Evolutionary conservation across 1,140 invertebrate genomes (phyloP).

Genomic region (Wiebesia pumilae): DNA sequence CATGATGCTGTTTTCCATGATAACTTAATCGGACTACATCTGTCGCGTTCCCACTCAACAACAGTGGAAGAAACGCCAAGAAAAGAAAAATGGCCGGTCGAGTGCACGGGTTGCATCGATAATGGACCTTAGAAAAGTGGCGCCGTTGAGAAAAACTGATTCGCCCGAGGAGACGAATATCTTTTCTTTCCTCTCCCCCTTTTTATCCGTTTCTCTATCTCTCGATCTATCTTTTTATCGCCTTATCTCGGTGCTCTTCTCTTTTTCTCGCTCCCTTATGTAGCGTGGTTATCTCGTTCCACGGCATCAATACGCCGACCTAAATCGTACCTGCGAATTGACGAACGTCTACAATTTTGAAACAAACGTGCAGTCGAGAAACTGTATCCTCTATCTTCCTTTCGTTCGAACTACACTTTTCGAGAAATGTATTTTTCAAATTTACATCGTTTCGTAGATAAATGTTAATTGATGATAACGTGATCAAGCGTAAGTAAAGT

Average conservation of each 20-base stretch:
- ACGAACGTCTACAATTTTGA: no score
- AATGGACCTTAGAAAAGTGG: neutral
- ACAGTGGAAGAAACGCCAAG: neutral
- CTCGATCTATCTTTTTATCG: neutral
- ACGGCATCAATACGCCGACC: no score
- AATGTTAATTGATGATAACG: no score
- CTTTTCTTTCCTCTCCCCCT: neutral
- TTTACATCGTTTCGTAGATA: no score
- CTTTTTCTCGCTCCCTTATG: no score
- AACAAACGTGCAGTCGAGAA: no score
- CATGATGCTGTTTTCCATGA: neutral
- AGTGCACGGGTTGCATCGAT: conserved; percentile 20
- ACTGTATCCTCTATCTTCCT: no score
- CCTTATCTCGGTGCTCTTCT: neutral
- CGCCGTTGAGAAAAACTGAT: conserved; percentile 18
- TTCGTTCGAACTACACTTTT: no score
- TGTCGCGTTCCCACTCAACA: neutral
- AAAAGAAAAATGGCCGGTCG: conserved; percentile 21
- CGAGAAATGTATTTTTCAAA: no score
- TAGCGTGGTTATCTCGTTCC: no score
- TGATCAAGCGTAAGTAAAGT: no score
- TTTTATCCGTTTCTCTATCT: neutral
- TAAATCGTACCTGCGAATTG: no score
- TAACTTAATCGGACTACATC: neutral
- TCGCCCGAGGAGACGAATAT: neutral